Percentiles rank a stretch among this genome's conserved stretches.
Conservation (phyloP, 1,140 invertebrate species). For the Calosoma granatense region DNA sequence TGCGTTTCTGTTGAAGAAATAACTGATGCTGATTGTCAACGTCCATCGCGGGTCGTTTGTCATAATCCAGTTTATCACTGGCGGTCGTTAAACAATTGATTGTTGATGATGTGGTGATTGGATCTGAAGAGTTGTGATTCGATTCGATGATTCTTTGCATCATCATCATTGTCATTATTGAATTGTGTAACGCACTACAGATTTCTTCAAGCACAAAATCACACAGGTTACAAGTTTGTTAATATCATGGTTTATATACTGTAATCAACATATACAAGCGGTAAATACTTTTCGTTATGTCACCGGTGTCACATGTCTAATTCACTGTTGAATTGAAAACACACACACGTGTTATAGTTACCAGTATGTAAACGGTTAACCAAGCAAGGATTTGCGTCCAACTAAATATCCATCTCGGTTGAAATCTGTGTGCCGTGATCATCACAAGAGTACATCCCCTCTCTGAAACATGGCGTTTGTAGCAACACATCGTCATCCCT, state of each 20-base stretch:
- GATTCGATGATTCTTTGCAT: conserved; percentile 34
- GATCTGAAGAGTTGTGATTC: conserved; percentile 23
- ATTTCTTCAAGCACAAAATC: too few species aligned
- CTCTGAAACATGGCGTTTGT: conserved; percentile 3
- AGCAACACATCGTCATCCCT: background rate
- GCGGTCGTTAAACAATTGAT: background rate
- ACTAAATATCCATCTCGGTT: background rate
- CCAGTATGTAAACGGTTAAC: background rate
- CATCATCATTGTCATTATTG: conserved; percentile 40
- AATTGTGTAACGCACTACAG: background rate
- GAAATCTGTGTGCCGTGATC: background rate
- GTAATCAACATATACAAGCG: too few species aligned
- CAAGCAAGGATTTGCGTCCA: conserved; percentile 1
- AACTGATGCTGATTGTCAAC: conserved; percentile 15
- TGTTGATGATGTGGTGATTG: background rate
- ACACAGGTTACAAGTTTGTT: too few species aligned
- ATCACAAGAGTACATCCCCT: background rate
- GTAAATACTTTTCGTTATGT: too few species aligned
- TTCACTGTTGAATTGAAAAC: too few species aligned
- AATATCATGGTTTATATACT: too few species aligned
- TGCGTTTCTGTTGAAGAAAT: conserved; percentile 23
- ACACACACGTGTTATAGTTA: background rate
- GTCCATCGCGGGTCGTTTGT: conserved; percentile 13
- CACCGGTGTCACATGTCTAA: too few species aligned
- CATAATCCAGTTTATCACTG: conserved; percentile 11